Evolutionary conservation across 2,797 vertebrate species (phyloP).

Genomic region (Gallinago nigripennis): DNA sequence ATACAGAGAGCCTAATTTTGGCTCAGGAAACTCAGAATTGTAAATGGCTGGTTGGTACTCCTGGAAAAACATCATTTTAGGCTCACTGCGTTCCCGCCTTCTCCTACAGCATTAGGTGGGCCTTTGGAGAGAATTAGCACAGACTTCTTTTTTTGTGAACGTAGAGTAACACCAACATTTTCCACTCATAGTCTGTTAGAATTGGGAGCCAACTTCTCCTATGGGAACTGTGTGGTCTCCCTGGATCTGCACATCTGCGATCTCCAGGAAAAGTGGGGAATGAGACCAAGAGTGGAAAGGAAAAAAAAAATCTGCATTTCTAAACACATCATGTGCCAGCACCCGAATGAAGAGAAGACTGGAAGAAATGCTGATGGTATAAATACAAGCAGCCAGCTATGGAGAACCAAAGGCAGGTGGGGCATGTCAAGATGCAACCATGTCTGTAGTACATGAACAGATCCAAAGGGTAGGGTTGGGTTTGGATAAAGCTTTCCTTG

Average conservation of each 20-base stretch:
- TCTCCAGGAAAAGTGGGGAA: background rate
- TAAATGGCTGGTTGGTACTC: background rate
- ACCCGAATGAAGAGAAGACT: background rate
- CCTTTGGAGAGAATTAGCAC: background rate
- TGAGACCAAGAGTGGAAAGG: background rate
- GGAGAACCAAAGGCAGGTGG: background rate
- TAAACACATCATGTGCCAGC: background rate
- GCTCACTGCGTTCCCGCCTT: background rate
- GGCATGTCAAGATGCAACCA: background rate
- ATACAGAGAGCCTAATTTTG: background rate
- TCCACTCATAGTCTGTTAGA: background rate
- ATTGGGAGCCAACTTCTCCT: background rate
- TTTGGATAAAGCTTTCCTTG: background rate
- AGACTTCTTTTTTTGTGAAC: background rate
- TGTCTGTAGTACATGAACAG: fast-evolving
- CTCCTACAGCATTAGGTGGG: background rate
- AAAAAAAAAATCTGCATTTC: background rate
- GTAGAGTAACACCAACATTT: background rate
- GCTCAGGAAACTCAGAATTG: background rate
- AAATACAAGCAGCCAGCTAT: background rate
- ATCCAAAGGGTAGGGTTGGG: background rate
- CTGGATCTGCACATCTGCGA: background rate
- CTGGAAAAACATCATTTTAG: fast-evolving
- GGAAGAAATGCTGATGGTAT: background rate
- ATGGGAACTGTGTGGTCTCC: background rate